Conservation (phyloP, 2,113 vertebrate genomes). For the Phoenicopterus ruber region DNA sequence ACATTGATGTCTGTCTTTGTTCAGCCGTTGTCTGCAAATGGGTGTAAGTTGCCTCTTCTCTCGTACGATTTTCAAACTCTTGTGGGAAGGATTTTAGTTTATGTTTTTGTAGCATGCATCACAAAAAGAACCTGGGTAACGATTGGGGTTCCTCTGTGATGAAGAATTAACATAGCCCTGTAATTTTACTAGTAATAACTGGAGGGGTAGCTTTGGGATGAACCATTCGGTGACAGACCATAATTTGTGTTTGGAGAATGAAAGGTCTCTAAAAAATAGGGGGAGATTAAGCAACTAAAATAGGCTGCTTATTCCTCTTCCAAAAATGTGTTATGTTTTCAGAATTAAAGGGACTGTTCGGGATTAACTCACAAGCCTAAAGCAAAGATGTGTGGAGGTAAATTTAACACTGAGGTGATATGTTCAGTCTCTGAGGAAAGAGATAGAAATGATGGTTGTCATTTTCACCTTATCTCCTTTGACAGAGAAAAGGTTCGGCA, state of each 20-base stretch:
- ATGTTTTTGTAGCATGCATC: not conserved
- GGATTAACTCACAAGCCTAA: slow-evolving; percentile 42
- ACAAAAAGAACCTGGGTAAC: not conserved
- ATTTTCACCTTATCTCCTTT: slow-evolving; percentile 57
- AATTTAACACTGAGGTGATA: slow-evolving; percentile 40
- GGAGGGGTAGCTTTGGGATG: not conserved
- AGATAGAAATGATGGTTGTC: slow-evolving; percentile 56
- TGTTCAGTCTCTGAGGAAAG: slow-evolving; percentile 22
- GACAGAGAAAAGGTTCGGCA: slow-evolving; percentile 42
- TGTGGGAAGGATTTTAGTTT: not conserved
- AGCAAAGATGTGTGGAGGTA: slow-evolving; percentile 45
- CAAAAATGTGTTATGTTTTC: not conserved
- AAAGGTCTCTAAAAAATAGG: not conserved
- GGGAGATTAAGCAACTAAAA: not conserved
- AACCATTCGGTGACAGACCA: not conserved
- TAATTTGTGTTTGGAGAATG: not conserved
- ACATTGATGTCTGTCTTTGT: not conserved
- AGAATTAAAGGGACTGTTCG: slow-evolving; percentile 16
- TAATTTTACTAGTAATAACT: not conserved
- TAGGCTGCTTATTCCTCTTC: not conserved
- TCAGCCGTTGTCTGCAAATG: not conserved
- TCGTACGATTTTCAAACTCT: not conserved
- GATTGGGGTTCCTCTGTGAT: not conserved
- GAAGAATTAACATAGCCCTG: not conserved
- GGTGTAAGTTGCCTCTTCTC: not conserved